These are phyloP conservation scores for Cremastinae sp. DNA, from an alignment of 2,888 invertebrate species.

Conservation along the genomic window DNA sequence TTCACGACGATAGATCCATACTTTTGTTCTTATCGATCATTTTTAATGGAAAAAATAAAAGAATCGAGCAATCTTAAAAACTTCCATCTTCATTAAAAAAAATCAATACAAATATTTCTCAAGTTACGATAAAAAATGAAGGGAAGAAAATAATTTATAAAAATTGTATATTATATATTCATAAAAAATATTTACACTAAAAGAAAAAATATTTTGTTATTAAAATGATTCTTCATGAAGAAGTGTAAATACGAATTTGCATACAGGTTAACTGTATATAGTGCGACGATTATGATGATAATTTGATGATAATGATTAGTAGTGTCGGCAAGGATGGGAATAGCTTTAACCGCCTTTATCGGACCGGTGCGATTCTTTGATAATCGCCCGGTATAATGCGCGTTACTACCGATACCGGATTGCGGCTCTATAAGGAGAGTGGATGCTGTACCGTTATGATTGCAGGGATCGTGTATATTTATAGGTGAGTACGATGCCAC, in stretches of 20 bases:
- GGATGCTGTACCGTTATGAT: constrained; percentile 78
- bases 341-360: constrained; percentile 52
- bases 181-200: constrained; percentile 6
- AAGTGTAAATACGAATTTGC: constrained; percentile 2
- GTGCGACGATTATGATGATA: constrained; percentile 27
- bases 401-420: constrained; percentile 52
- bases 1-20: constrained; percentile 30
- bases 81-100: constrained; percentile 10
- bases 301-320: constrained; percentile 10
- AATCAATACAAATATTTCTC: too few relatives aligned
- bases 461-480: constrained; percentile 68
- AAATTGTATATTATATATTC: not conserved
- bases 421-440: constrained; percentile 67
- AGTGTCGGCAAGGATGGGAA: constrained; percentile 38
- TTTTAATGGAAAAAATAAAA: not conserved
- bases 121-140: too few relatives aligned
- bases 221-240: not conserved
- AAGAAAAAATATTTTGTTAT: constrained; percentile 4
- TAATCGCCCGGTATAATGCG: constrained; percentile 65
- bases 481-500: constrained; percentile 48
- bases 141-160: not conserved
- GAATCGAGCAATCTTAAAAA: constrained; percentile 4
- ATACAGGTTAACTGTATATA: not conserved
- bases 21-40: constrained; percentile 9
- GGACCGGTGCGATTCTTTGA: constrained; percentile 63